These are phyloP conservation scores for Sapayoa aenigma DNA, from an alignment of 2,113 vertebrate genomes.

Conservation along the genomic window DNA sequence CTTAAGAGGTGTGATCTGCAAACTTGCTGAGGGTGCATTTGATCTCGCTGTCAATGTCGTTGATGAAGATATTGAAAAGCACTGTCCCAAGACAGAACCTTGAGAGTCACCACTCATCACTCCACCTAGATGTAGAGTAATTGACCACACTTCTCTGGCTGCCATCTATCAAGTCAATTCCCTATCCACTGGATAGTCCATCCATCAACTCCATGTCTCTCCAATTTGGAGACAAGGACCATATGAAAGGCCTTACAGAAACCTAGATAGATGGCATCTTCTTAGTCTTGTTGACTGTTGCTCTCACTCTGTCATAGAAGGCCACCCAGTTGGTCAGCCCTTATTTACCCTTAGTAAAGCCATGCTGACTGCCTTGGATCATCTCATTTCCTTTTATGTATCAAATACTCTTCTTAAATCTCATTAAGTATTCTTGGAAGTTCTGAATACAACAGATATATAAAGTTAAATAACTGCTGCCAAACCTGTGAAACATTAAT, in stretches of 20 bases:
- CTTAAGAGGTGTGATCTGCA: neutral
- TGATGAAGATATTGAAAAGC: neutral
- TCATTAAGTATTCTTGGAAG: neutral
- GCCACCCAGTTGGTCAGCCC: neutral
- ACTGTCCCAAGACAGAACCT: neutral
- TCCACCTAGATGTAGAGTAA: neutral
- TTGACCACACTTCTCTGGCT: no score
- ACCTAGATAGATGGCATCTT: neutral
- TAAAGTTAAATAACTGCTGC: neutral
- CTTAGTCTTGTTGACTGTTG: neutral
- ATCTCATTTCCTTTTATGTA: neutral
- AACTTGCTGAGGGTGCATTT: neutral
- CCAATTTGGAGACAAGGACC: neutral
- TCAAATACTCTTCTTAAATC: neutral
- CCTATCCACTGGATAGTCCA: no score
- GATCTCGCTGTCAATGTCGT: neutral
- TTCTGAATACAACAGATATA: neutral
- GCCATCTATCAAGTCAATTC: rapidly evolving
- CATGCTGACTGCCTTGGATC: neutral
- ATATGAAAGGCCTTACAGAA: neutral
- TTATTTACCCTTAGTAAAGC: neutral
- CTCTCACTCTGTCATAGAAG: neutral
- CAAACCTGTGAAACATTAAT: neutral
- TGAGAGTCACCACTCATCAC: no score
- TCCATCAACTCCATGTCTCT: neutral